Percentiles rank a stretch among this genome's conserved stretches.
These are phyloP conservation scores for Callipepla squamata DNA, from an alignment of 2,113 vertebrate species.

Conservation along the genomic window DNA sequence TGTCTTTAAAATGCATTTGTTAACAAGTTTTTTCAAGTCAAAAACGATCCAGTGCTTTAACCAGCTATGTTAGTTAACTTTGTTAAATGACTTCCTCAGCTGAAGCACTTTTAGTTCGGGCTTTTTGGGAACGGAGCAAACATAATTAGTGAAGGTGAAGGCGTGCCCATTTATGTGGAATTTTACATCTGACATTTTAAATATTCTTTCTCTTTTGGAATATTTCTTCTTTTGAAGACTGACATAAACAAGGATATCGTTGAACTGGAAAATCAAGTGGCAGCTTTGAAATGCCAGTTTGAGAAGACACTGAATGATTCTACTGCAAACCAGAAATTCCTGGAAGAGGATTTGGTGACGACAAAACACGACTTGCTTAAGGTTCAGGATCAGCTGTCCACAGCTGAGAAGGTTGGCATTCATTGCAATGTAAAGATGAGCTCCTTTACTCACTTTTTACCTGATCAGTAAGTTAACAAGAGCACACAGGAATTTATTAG, in stretches of 20 bases:
- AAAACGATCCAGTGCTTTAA: neutral
- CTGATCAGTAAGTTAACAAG: neutral
- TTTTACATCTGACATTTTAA: neutral
- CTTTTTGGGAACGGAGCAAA: neutral
- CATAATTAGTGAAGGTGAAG: neutral
- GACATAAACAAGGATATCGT: conserved; percentile 81
- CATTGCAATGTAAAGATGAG: neutral
- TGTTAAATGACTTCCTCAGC: neutral
- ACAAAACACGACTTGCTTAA: conserved; percentile 92
- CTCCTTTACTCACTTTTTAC: neutral
- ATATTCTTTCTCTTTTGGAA: neutral
- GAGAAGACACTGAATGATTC: conserved; percentile 86
- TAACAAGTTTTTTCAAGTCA: neutral
- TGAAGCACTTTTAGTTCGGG: neutral
- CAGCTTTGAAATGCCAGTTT: conserved; percentile 87
- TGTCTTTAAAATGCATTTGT: neutral
- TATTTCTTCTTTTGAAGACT: conserved; percentile 61
- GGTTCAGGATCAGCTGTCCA: conserved; percentile 89
- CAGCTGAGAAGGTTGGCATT: conserved; percentile 90
- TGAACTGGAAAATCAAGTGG: conserved; percentile 88
- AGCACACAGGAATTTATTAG: neutral
- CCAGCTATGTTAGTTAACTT: neutral
- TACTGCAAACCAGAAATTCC: conserved; percentile 85
- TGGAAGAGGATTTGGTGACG: conserved; percentile 88
- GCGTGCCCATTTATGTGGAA: neutral